Conservation (phyloP, 2,113 vertebrate genomes). For the Equus quagga region DNA sequence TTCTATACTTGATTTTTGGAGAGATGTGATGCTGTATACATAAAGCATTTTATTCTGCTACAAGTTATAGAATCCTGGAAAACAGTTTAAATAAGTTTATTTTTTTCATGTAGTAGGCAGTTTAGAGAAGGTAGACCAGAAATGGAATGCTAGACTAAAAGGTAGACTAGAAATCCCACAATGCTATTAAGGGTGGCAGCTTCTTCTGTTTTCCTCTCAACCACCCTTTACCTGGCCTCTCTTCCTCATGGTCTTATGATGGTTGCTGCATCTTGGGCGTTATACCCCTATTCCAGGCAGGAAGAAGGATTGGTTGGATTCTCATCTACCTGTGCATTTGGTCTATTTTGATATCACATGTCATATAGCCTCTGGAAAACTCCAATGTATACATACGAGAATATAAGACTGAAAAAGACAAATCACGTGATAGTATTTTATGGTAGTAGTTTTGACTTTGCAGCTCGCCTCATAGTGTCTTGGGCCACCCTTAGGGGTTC, state of each 20-base stretch:
- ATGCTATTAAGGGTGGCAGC: fast-evolving
- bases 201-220: neutral
- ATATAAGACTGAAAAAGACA: neutral
- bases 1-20: neutral
- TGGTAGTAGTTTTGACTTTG: neutral
- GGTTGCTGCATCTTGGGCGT: neutral
- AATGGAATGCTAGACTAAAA: too few relatives aligned
- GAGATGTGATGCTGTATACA: neutral
- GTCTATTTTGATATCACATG: neutral
- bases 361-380: neutral
- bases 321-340: neutral
- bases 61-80: neutral
- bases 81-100: neutral
- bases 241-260: neutral
- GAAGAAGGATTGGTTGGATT: neutral
- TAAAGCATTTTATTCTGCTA: neutral
- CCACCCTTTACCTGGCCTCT: neutral
- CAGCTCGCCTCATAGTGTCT: neutral
- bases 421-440: neutral
- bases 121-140: neutral
- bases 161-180: neutral
- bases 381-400: neutral
- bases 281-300: neutral
- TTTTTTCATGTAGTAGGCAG: neutral
- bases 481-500: neutral